Evolutionary conservation across 2,888 invertebrate genomes (phyloP).

Genomic region (Drosophila pegasa): DNA sequence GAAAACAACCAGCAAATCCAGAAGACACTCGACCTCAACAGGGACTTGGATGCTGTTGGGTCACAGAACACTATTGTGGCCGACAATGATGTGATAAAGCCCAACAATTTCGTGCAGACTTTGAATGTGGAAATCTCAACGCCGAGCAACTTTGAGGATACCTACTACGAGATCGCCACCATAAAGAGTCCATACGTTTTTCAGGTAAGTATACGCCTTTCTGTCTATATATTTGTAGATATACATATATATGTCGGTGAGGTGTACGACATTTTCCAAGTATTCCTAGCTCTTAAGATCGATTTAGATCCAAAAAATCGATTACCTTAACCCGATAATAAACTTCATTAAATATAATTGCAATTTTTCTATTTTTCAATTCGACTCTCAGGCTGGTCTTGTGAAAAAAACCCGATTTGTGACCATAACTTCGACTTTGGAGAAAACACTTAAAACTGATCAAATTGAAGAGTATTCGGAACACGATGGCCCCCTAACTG

Average conservation of each 20-base stretch:
- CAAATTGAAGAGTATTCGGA: conserved; percentile 86
- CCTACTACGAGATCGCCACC: conserved; percentile 95
- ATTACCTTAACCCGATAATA: too few relatives aligned
- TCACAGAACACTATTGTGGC: conserved; percentile 87
- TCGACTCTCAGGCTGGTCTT: conserved; percentile 92
- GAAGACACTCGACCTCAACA: conserved; percentile 61
- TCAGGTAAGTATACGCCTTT: conserved; percentile 88
- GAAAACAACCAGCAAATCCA: conserved; percentile 84
- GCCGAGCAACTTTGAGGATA: conserved; percentile 92
- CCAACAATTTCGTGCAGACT: conserved; percentile 89
- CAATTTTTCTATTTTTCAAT: too few relatives aligned
- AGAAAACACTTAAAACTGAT: conserved; percentile 90
- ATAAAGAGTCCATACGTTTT: conserved; percentile 95
- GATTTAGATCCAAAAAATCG: too few relatives aligned
- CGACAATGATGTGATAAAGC: conserved; percentile 84
- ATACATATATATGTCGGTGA: too few relatives aligned
- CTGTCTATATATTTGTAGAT: not conserved
- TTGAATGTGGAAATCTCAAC: conserved; percentile 95
- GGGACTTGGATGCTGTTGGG: conserved; percentile 91
- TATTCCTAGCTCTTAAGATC: too few relatives aligned
- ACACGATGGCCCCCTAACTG: conserved; percentile 92
- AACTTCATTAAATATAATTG: too few relatives aligned
- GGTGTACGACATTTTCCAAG: too few relatives aligned
- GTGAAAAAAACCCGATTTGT: conserved; percentile 94
- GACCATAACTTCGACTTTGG: conserved; percentile 94